Evolutionary conservation across 2,888 invertebrate species (phyloP), one percentile per base, ranked within the genome.

Genomic region (Pemphredon lugubris): DNA sequence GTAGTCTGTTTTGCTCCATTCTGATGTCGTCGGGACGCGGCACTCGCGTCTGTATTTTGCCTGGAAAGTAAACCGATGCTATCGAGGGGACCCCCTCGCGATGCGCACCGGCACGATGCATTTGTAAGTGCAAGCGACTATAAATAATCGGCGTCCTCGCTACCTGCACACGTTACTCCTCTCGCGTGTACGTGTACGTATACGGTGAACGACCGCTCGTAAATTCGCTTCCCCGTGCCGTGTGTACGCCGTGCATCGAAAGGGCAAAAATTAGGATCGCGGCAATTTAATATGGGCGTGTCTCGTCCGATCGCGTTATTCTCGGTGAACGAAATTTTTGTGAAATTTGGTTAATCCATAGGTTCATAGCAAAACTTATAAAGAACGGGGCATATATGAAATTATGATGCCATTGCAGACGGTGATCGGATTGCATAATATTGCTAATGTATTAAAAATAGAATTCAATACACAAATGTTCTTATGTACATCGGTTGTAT

Each of bases 101-200:
- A 75, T 75, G 75, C 34, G 32, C 73, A 42, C 67, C 53, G 60
- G 61, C 68, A 57, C 78, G 67, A 65, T 68, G 78, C 74, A 74
- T 74, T 65, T 67, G 71, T 53, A 73, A 77, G 65, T 59, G 55
- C 75, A 42, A 76, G 55, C 65, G 68, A 76, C 69, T 71, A 78
- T 74, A 78, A 77, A 77, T 78, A 77, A 77, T 77, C 77, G 66
- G 50, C 64, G 73, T 69, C 60, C 67, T 65, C 54, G 68, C 76
- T 75, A 76, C 76, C 71, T 76, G 76, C 40, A 48, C 76, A 55
- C 74, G 67, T 67, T 59, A 54, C 54, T 42, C 50, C 37, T 11
- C 9, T 42, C 39, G 14, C 47, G 48, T 71, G 51, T 32, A 48
- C 26, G 11, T 54, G 48, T 44, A 48, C 54, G 53, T 59, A 50